Conservation (phyloP, 2,888 invertebrate genomes). For the Eilema caniola region DNA sequence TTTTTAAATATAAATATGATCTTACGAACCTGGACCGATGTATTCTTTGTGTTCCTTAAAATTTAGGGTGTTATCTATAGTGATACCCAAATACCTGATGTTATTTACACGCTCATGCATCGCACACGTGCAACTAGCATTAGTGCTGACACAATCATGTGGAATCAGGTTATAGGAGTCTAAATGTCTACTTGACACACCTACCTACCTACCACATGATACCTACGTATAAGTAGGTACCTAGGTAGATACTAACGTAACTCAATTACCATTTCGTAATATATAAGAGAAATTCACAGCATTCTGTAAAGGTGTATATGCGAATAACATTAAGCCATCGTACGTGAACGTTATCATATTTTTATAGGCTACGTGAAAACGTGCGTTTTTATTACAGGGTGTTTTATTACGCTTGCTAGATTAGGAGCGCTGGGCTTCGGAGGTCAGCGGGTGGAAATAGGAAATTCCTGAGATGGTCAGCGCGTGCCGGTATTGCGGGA, state of each 20-base stretch:
- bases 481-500: conserved; percentile 41
- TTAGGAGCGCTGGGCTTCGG: conserved; percentile 64
- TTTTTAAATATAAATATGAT: no score
- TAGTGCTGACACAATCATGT: no score
- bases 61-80: no score
- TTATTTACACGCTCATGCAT: no score
- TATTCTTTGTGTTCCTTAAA: no score
- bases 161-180: no score
- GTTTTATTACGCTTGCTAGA: conserved; percentile 84
- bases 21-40: no score
- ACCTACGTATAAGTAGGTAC: no score
- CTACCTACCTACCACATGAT: not conserved
- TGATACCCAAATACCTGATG: no score
- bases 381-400: conserved; percentile 79
- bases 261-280: conserved; percentile 15
- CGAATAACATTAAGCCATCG: conserved; percentile 44
- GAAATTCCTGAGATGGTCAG: conserved; percentile 63
- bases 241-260: conserved; percentile 11
- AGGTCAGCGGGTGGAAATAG: conserved; percentile 63
- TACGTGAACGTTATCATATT: conserved; percentile 86
- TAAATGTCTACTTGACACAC: not conserved
- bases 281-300: conserved; percentile 37
- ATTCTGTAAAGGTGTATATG: conserved; percentile 43
- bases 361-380: conserved; percentile 84
- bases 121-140: no score